Evolutionary conservation across 1,140 invertebrate species (phyloP).

Genomic region (Caligus rogercresseyi): DNA sequence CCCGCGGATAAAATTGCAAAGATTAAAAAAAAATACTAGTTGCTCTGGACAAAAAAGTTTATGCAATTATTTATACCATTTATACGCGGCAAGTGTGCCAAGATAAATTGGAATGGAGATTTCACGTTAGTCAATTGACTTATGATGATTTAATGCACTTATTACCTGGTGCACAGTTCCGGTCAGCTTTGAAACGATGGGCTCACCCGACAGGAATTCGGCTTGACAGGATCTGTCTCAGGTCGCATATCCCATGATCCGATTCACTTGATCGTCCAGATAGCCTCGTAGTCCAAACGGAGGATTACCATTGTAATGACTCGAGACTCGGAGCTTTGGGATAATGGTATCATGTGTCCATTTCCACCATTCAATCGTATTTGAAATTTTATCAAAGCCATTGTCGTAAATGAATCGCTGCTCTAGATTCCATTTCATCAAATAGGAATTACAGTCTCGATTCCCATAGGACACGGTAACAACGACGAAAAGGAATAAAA

Average conservation of each 20-base stretch:
- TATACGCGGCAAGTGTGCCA: too few species aligned
- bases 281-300: slow-evolving; percentile 35
- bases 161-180: slow-evolving; percentile 11
- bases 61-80: too few species aligned
- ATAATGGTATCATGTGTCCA: slow-evolving; percentile 32
- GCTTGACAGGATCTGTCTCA: slow-evolving; percentile 32
- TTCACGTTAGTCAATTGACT: too few species aligned
- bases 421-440: slow-evolving; percentile 30
- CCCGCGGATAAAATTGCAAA: too few species aligned
- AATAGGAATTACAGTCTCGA: slow-evolving; percentile 30
- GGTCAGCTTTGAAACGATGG: slow-evolving; percentile 5
- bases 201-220: slow-evolving; percentile 22
- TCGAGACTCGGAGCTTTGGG: slow-evolving; percentile 30
- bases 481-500: slow-evolving; percentile 35
- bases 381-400: slow-evolving; percentile 17
- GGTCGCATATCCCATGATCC: slow-evolving; percentile 38
- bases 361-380: slow-evolving; percentile 28
- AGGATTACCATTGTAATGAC: slow-evolving; percentile 35
- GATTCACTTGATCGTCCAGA: slow-evolving; percentile 33
- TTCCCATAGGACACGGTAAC: slow-evolving; percentile 34
- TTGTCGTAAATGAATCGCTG: slow-evolving; percentile 29
- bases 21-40: too few species aligned
- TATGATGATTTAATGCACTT: too few species aligned
- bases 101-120: too few species aligned
- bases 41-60: too few species aligned